Evolutionary conservation across 2,888 invertebrate species (phyloP).

Genomic region (Scrobipalpa atriplicella): DNA sequence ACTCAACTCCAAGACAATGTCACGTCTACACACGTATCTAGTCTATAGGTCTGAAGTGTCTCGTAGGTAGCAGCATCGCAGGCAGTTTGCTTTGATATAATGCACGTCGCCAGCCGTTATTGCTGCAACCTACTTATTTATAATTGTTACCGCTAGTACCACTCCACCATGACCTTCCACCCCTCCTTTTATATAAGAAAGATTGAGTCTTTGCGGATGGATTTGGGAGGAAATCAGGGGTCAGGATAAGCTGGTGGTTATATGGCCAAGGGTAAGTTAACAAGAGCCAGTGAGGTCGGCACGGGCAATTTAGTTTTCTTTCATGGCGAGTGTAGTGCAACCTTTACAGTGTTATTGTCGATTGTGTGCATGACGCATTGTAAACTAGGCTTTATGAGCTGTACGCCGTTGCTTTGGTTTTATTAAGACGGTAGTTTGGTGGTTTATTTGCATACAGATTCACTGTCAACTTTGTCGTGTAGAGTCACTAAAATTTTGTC

Average conservation of each 20-base stretch:
- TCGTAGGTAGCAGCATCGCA: constrained; percentile 77
- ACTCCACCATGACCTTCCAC: constrained; percentile 19
- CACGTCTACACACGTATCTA: constrained; percentile 39
- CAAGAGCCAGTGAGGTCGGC: constrained; percentile 65
- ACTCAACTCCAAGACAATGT: constrained; percentile 15
- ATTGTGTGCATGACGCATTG: constrained; percentile 52
- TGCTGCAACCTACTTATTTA: constrained; percentile 80
- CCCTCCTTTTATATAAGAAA: background rate
- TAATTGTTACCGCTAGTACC: constrained; percentile 62
- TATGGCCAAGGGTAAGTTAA: constrained; percentile 51
- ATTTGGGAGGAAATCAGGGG: constrained; percentile 31
- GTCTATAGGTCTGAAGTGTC: constrained; percentile 57
- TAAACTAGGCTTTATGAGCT: constrained; percentile 28
- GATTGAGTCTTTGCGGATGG: background rate
- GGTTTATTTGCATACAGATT: constrained; percentile 23
- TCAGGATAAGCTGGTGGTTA: constrained; percentile 52
- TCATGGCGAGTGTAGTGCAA: constrained; percentile 68
- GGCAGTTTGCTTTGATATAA: constrained; percentile 80
- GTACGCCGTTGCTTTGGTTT: constrained; percentile 14
- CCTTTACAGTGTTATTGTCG: constrained; percentile 65
- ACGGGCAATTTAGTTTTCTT: constrained; percentile 78
- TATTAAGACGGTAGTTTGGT: constrained; percentile 13
- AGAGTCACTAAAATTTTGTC: background rate
- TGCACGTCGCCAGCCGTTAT: constrained; percentile 77
- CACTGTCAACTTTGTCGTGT: background rate